Evolutionary conservation across 2,888 invertebrate genomes (phyloP).

Genomic region (Spilarctia lutea): DNA sequence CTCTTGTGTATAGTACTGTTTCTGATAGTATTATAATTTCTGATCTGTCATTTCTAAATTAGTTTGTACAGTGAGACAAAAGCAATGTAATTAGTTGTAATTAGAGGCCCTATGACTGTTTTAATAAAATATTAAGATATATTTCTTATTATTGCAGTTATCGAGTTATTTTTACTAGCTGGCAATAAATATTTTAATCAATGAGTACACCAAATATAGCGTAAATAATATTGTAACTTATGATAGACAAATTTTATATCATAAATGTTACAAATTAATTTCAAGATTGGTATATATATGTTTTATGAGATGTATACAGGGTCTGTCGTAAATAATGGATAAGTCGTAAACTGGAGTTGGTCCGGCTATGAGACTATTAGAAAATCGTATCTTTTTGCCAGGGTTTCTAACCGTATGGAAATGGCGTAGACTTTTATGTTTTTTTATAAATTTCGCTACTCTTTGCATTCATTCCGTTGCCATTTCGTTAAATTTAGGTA

Average conservation of each 20-base stretch:
- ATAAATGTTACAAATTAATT: constrained; percentile 43
- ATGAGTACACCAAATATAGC: constrained; percentile 51
- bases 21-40: constrained; percentile 11
- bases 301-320: too few species aligned
- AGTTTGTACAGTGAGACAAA: constrained; percentile 42
- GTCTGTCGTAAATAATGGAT: too few species aligned
- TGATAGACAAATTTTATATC: constrained; percentile 49
- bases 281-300: constrained; percentile 10
- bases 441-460: too few species aligned
- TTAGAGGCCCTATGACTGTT: constrained; percentile 37
- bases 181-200: constrained; percentile 49
- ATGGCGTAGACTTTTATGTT: too few species aligned
- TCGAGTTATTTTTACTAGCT: constrained; percentile 40
- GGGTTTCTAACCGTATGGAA: too few species aligned
- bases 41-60: constrained; percentile 31
- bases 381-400: too few species aligned
- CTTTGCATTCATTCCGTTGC: too few species aligned
- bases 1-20: constrained; percentile 8
- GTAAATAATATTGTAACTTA: constrained; percentile 43
- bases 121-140: constrained; percentile 44
- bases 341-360: too few species aligned
- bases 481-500: too few species aligned
- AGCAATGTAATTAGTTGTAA: constrained; percentile 44
- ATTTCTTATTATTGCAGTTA: constrained; percentile 46
- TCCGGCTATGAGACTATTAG: too few species aligned